Conservation (phyloP, 2,113 vertebrate genomes). For the Meles meles region DNA sequence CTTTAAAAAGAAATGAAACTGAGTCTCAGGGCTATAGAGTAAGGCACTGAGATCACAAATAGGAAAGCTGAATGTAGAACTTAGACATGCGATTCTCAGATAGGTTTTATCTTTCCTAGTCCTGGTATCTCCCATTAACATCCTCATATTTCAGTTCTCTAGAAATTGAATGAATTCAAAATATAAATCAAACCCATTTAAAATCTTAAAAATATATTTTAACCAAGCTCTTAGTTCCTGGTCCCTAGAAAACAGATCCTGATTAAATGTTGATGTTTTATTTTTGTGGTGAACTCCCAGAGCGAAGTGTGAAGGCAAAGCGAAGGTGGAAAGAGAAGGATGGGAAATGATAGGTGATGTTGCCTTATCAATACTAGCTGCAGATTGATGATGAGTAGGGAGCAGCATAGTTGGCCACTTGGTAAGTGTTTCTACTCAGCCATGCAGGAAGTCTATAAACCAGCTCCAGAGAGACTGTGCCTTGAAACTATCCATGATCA, state of each 20-base stretch:
- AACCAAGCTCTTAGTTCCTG: neutral
- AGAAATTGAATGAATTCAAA: neutral
- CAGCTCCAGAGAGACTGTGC: too few species aligned
- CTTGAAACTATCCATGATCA: neutral
- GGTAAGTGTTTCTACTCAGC: neutral
- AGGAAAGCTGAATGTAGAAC: neutral
- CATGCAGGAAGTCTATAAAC: neutral
- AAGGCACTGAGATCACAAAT: neutral
- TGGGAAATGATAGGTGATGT: neutral
- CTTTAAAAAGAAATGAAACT: neutral
- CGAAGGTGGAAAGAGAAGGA: neutral
- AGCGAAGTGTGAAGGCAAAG: neutral
- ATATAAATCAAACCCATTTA: neutral
- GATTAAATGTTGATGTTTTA: neutral
- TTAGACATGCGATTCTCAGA: neutral
- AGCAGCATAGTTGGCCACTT: rapidly evolving
- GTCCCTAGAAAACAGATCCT: neutral
- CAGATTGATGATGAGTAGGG: too few species aligned
- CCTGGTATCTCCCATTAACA: neutral
- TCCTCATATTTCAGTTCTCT: neutral
- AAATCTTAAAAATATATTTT: neutral
- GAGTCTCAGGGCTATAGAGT: neutral
- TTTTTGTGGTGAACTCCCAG: neutral
- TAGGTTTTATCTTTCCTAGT: neutral
- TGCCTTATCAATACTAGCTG: rapidly evolving